Conservation (phyloP, 2,888 invertebrate species). For the Microplitis manilae region DNA sequence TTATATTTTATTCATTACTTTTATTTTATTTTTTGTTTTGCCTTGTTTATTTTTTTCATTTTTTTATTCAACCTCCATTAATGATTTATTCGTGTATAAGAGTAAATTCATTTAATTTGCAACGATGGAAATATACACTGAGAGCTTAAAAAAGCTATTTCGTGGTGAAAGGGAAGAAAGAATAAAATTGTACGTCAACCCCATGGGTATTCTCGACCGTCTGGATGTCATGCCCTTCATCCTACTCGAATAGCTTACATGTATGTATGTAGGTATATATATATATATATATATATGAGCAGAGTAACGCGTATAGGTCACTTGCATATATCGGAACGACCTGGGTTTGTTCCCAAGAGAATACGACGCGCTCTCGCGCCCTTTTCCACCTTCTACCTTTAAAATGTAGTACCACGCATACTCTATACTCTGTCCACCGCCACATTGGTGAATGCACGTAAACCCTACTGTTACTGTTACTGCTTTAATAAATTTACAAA, state of each 20-base stretch:
- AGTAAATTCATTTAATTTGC: slow-evolving; percentile 12
- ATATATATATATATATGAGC: not conserved
- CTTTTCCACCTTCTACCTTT: slow-evolving; percentile 14
- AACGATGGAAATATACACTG: slow-evolving; percentile 22
- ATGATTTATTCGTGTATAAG: slow-evolving; percentile 3
- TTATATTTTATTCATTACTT: not conserved
- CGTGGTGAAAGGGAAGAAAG: slow-evolving; percentile 37
- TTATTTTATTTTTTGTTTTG: slow-evolving; percentile 8
- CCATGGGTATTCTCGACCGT: slow-evolving; percentile 41
- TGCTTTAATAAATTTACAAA: slow-evolving; percentile 46
- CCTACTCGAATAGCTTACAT: slow-evolving; percentile 37
- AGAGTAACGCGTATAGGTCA: slow-evolving; percentile 37
- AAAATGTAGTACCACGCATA: slow-evolving; percentile 6
- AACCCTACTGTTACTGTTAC: slow-evolving; percentile 15
- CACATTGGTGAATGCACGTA: slow-evolving; percentile 27
- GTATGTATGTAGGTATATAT: not conserved
- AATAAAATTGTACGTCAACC: slow-evolving; percentile 42
- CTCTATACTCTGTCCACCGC: slow-evolving; percentile 13
- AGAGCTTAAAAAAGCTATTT: slow-evolving; percentile 27
- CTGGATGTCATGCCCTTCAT: slow-evolving; percentile 44
- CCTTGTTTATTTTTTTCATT: not conserved
- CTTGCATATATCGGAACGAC: slow-evolving; percentile 43
- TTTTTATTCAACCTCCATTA: not conserved
- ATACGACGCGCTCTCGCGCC: slow-evolving; percentile 26
- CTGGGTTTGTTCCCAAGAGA: slow-evolving; percentile 38